Conservation (phyloP, 2,113 vertebrate genomes). For the Tachycineta bicolor region DNA sequence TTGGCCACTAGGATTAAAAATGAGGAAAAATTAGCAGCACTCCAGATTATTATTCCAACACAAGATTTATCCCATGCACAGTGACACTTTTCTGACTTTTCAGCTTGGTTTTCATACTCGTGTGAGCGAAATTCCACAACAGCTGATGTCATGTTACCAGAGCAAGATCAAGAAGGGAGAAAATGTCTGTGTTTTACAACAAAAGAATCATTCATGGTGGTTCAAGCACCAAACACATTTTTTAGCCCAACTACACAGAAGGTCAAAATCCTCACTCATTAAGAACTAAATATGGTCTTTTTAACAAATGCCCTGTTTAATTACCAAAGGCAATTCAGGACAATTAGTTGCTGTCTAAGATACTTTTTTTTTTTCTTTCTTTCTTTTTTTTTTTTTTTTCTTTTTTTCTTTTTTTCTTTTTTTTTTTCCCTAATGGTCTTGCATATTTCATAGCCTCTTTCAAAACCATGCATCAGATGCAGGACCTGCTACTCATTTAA, state of each 20-base stretch:
- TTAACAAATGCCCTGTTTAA: conserved; percentile 17
- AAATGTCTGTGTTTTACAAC: neutral
- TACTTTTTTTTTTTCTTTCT: neutral
- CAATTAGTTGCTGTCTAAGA: conserved; percentile 34
- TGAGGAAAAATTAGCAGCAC: neutral
- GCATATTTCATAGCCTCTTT: conserved; percentile 15
- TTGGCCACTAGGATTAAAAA: neutral
- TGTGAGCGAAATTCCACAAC: neutral
- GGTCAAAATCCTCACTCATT: conserved; percentile 1
- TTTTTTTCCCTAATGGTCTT: neutral
- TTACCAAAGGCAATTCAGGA: conserved; percentile 35
- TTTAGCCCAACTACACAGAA: neutral
- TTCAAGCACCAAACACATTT: neutral
- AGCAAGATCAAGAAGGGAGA: neutral
- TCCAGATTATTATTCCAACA: neutral
- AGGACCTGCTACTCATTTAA: neutral
- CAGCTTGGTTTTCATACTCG: neutral
- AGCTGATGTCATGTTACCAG: neutral
- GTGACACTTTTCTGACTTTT: neutral
- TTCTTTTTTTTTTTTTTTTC: conserved; percentile 14
- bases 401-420: conserved; percentile 15
- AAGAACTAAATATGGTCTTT: neutral
- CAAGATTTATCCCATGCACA: neutral
- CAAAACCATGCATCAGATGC: neutral
- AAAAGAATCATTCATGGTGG: neutral